Conservation (phyloP, 2,797 vertebrate species). For the Phoeniculus purpureus region DNA sequence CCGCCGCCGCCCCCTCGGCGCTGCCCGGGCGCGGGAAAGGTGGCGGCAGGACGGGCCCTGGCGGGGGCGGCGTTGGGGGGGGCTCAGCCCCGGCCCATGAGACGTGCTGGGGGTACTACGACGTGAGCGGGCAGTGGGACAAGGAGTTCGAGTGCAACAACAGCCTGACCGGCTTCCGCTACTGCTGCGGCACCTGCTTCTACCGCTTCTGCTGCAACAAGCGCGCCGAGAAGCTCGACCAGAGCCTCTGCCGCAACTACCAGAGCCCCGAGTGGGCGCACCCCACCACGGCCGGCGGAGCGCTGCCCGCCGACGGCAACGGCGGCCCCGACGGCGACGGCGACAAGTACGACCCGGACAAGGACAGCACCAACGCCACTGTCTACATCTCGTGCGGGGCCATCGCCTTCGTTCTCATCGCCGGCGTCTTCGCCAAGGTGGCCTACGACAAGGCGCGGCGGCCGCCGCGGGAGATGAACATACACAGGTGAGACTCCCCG, state of each 20-base stretch:
- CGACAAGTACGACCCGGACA: constrained; percentile 91
- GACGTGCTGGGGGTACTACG: constrained; percentile 95
- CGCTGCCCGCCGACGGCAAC: constrained; percentile 80
- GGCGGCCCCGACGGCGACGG: constrained; percentile 74
- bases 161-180: constrained; percentile 90
- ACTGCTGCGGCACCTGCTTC: constrained; percentile 97
- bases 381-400: constrained; percentile 97
- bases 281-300: constrained; percentile 78
- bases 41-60: constrained; percentile 50
- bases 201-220: constrained; percentile 98
- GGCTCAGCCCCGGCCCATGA: constrained; percentile 80
- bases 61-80: constrained; percentile 46
- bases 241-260: constrained; percentile 93
- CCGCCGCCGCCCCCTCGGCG: constrained; percentile 27
- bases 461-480: constrained; percentile 97
- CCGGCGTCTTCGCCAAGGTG: constrained; percentile 94
- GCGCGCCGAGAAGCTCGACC: constrained; percentile 91
- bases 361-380: constrained; percentile 96
- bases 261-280: constrained; percentile 93
- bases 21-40: constrained; percentile 62
- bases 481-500: constrained; percentile 89
- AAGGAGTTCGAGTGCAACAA: constrained; percentile 98
- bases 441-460: constrained; percentile 96
- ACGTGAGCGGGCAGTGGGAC: constrained; percentile 96
- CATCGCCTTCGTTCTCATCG: constrained; percentile 90